These are phyloP conservation scores for Chrysocyon brachyurus DNA, from an alignment of 2,797 vertebrate genomes.

Conservation along the genomic window DNA sequence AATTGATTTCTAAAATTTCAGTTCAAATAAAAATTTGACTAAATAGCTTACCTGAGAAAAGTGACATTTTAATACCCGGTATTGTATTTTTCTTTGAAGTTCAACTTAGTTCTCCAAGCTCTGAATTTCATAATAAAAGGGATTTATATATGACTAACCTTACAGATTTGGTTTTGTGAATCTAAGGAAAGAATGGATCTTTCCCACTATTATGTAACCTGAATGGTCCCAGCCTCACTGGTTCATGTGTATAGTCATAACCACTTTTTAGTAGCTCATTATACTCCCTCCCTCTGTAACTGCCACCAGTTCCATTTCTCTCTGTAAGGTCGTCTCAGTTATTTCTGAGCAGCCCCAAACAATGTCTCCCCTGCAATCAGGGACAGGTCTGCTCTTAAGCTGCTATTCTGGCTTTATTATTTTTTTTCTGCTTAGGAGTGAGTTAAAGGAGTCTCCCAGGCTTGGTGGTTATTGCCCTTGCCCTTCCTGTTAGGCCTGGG, in stretches of 20 bases:
- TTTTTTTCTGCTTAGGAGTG: not conserved
- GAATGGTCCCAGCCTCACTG: not conserved
- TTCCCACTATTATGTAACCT: not conserved
- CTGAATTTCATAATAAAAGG: conserved; percentile 22
- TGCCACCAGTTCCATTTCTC: not conserved
- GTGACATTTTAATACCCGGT: not conserved
- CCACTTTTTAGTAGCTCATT: not conserved
- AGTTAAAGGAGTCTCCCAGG: not conserved
- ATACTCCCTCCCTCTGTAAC: no score
- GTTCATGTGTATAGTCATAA: not conserved
- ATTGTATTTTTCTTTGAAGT: conserved; percentile 45
- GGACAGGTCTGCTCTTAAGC: not conserved
- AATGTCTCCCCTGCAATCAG: not conserved
- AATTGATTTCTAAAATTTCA: conserved; percentile 62
- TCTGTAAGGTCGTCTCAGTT: not conserved
- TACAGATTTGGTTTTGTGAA: conserved; percentile 1
- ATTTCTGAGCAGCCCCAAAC: not conserved
- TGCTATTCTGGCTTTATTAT: not conserved
- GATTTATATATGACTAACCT: not conserved
- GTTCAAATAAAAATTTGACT: not conserved
- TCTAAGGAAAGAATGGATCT: not conserved
- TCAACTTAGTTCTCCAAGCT: not conserved
- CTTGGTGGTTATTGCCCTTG: not conserved
- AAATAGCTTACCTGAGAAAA: conserved; percentile 34
- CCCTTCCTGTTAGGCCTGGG: not conserved